Percentiles rank a stretch among this genome's conserved stretches.
These are phyloP conservation scores for Micropoecilia bifurca DNA, from an alignment of 2,797 vertebrate genomes.

Conservation along the genomic window DNA sequence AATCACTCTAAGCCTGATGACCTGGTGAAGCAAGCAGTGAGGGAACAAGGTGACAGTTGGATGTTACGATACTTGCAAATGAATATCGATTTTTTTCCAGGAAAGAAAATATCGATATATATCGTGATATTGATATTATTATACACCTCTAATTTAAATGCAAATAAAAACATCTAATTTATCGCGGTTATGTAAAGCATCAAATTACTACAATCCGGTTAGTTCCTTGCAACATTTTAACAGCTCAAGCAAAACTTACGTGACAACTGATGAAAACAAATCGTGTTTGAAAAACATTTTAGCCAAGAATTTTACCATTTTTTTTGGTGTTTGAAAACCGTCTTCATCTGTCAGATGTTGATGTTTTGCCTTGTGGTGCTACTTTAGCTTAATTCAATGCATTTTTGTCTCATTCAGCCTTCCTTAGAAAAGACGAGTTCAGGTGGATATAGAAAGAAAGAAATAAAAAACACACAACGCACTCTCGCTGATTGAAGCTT, in stretches of 20 bases:
- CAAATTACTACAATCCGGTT: background rate
- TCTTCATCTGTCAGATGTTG: background rate
- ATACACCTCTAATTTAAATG: no score
- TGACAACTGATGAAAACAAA: background rate
- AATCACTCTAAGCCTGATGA: no score
- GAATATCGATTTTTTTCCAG: no score
- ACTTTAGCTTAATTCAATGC: background rate
- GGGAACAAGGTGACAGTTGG: no score
- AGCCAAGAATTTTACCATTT: background rate
- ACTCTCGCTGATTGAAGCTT: constrained; percentile 5
- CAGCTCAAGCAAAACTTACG: background rate
- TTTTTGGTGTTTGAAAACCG: background rate
- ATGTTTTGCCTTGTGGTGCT: no score
- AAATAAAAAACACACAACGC: background rate
- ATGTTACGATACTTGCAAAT: no score
- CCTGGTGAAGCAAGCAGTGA: no score
- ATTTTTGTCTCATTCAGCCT: background rate
- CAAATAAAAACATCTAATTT: no score
- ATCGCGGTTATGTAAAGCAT: no score
- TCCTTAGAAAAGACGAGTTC: background rate
- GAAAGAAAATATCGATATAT: no score
- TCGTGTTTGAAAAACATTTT: background rate
- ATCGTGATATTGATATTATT: no score
- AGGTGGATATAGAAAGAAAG: background rate
- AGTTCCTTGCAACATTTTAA: no score